Conservation (phyloP, 2,888 invertebrate genomes). For the Petrolisthes manimaculis region DNA sequence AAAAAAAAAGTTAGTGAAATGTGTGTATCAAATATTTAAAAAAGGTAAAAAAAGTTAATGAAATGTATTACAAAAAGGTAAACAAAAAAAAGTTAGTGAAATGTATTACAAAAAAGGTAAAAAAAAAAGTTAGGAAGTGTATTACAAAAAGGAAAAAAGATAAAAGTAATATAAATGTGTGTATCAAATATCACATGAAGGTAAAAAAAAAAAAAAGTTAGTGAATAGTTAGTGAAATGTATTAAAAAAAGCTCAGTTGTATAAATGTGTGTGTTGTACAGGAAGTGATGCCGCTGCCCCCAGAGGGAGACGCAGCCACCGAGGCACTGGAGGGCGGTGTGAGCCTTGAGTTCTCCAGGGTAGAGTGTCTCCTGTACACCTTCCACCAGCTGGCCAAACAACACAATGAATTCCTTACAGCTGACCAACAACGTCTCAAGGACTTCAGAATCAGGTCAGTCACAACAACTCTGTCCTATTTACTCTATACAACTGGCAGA, state of each 20-base stretch:
- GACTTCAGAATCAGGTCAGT: constrained; percentile 79
- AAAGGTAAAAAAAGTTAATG: neutral
- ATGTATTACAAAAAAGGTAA: neutral
- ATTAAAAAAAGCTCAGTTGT: too few relatives aligned
- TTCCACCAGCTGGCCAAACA: constrained; percentile 83
- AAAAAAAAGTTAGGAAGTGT: neutral
- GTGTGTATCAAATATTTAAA: neutral
- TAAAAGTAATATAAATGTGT: neutral
- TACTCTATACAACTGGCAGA: neutral
- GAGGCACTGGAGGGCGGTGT: constrained; percentile 71
- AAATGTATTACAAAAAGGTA: neutral
- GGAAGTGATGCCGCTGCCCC: constrained; percentile 91
- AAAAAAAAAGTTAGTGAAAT: neutral
- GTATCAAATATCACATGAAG: neutral
- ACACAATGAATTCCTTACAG: constrained; percentile 81
- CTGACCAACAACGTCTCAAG: constrained; percentile 81
- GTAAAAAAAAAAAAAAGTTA: neutral
- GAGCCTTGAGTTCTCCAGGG: constrained; percentile 91
- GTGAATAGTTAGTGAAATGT: neutral
- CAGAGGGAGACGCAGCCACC: constrained; percentile 69
- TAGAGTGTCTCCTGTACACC: constrained; percentile 88
- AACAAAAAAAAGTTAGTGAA: neutral
- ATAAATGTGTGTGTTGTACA: constrained; percentile 71
- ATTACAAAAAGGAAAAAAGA: neutral
- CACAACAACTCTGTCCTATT: neutral